Evolutionary conservation across 2,113 vertebrate species (phyloP).

Genomic region (Percina caprodes): DNA sequence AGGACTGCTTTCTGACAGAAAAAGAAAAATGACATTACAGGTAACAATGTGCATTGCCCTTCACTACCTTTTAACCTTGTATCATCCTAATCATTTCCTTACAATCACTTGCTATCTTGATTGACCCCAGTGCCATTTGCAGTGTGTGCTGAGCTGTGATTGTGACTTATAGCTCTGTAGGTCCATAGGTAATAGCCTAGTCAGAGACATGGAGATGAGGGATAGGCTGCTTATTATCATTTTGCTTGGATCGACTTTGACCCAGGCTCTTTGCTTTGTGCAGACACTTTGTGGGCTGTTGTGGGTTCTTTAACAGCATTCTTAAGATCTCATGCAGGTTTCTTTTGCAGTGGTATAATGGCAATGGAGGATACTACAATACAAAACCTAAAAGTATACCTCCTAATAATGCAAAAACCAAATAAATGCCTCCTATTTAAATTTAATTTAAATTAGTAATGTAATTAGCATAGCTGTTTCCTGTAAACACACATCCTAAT

Average conservation of each 20-base stretch:
- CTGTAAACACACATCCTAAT: slow-evolving; percentile 6
- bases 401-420: neutral
- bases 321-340: neutral
- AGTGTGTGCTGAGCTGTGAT: slow-evolving; percentile 29
- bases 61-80: slow-evolving; percentile 33
- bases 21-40: neutral
- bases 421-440: neutral
- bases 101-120: slow-evolving; percentile 35
- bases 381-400: neutral
- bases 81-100: slow-evolving; percentile 22
- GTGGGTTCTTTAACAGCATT: neutral
- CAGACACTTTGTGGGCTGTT: neutral
- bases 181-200: slow-evolving; percentile 27
- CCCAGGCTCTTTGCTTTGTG: slow-evolving; percentile 44
- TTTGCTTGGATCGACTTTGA: slow-evolving; percentile 66
- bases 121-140: slow-evolving; percentile 32
- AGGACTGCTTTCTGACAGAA: neutral
- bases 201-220: slow-evolving; percentile 47
- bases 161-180: slow-evolving; percentile 33
- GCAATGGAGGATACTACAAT: too few species aligned
- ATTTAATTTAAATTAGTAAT: too few species aligned
- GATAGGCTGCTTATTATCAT: slow-evolving; percentile 59
- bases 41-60: neutral
- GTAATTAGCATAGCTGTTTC: neutral
- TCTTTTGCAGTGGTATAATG: neutral